Conservation (phyloP, 1,140 invertebrate genomes). For the Brachionus angularis region DNA sequence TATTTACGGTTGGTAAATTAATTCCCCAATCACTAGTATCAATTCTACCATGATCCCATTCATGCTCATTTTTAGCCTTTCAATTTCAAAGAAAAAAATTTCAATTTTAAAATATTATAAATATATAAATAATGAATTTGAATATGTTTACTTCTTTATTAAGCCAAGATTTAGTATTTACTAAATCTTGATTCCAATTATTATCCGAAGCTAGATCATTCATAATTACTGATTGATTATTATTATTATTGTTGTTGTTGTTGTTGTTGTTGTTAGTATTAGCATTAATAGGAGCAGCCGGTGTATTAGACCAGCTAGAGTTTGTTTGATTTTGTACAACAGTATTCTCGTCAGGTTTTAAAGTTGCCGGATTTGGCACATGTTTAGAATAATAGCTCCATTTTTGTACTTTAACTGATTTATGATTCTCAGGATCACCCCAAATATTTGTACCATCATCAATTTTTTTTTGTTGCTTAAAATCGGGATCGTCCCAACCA, state of each 20-base stretch:
- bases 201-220: neutral
- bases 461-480: neutral
- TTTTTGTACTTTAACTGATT: conserved; percentile 3
- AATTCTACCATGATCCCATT: conserved; percentile 30
- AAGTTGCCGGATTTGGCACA: conserved; percentile 10
- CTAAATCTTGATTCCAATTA: conserved; percentile 24
- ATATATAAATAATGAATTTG: no score
- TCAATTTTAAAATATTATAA: no score
- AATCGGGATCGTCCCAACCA: conserved; percentile 38
- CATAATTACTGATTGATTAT: neutral
- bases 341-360: neutral
- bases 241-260: neutral
- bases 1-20: conserved; percentile 14
- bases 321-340: neutral
- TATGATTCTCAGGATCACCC: conserved; percentile 16
- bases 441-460: conserved; percentile 41
- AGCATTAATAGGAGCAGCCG: neutral
- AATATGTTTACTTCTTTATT: no score
- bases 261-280: neutral
- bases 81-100: no score
- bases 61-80: conserved; percentile 3
- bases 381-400: conserved; percentile 21
- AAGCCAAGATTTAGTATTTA: conserved; percentile 33
- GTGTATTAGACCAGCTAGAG: neutral
- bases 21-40: conserved; percentile 35